Percentiles rank a stretch among this genome's conserved stretches.
Evolutionary conservation across 2,113 vertebrate species (phyloP).

Genomic region (Euleptes europaea): DNA sequence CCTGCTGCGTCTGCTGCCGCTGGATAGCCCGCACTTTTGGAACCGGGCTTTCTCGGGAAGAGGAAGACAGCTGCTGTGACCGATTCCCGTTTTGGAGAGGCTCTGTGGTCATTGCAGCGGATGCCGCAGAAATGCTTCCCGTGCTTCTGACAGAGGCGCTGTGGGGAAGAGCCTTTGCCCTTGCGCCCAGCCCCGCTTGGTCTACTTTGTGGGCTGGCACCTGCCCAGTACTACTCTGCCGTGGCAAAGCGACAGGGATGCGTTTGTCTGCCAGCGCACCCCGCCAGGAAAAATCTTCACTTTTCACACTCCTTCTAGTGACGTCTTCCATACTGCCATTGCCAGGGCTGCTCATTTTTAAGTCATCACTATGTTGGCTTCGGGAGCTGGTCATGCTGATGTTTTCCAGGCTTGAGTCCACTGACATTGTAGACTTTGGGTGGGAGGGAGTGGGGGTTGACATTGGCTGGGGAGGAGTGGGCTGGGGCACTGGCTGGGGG

Average conservation of each 20-base stretch:
- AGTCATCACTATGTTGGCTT: constrained; percentile 88
- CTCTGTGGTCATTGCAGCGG: constrained; percentile 71
- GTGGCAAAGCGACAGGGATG: constrained; percentile 80
- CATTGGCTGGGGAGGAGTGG: constrained; percentile 37
- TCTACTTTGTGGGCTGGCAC: constrained; percentile 88
- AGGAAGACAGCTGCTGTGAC: constrained; percentile 80
- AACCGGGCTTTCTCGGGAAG: constrained; percentile 82
- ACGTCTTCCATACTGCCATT: constrained; percentile 89
- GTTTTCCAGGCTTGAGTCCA: constrained; percentile 93
- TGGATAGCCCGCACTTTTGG: constrained; percentile 78
- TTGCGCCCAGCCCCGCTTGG: constrained; percentile 77
- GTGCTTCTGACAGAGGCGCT: constrained; percentile 85
- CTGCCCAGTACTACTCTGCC: constrained; percentile 87
- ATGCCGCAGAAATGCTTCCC: constrained; percentile 75
- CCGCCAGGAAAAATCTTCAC: constrained; percentile 79
- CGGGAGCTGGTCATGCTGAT: constrained; percentile 90
- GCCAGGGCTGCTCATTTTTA: constrained; percentile 81
- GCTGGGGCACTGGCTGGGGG: constrained; percentile 52
- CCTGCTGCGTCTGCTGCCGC: constrained; percentile 81
- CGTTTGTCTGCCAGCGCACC: constrained; percentile 68
- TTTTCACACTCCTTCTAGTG: constrained; percentile 79
- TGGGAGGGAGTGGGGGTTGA: constrained; percentile 45
- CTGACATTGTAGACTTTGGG: constrained; percentile 71
- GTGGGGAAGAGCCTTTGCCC: constrained; percentile 79
- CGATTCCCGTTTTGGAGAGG: constrained; percentile 70